These are phyloP conservation scores for Capromys pilorides DNA, from an alignment of 2,797 vertebrate genomes.

Conservation along the genomic window DNA sequence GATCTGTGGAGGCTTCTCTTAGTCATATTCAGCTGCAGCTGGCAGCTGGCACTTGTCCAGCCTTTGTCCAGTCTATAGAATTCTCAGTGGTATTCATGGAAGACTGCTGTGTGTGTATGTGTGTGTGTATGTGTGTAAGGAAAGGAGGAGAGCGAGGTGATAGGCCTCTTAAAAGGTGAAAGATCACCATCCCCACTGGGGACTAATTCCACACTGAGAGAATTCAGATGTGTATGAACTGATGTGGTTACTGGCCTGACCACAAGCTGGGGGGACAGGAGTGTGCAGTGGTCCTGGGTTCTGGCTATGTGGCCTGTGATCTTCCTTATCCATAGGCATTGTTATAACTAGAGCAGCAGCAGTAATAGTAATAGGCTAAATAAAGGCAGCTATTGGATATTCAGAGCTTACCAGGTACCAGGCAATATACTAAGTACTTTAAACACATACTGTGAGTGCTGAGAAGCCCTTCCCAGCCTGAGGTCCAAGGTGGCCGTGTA, in stretches of 20 bases:
- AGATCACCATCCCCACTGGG: background rate
- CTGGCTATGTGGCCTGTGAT: background rate
- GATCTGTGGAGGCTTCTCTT: constrained; percentile 41
- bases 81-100: constrained; percentile 17
- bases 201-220: constrained; percentile 1
- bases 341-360: background rate
- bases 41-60: constrained; percentile 52
- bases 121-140: background rate
- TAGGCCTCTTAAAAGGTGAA: background rate
- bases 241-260: background rate
- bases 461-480: background rate
- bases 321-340: background rate
- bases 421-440: background rate
- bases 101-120: background rate
- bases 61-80: constrained; percentile 38
- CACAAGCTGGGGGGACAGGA: background rate
- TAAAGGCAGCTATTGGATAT: background rate
- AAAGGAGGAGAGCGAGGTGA: background rate
- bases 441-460: rapidly evolving
- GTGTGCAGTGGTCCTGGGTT: background rate
- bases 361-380: background rate
- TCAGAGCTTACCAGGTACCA: background rate
- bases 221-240: background rate
- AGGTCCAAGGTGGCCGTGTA: background rate
- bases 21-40: constrained; percentile 65